Percentiles rank a stretch among this genome's conserved stretches.
Evolutionary conservation across 2,797 vertebrate species (phyloP).

Genomic region (Syndactyla subalaris): DNA sequence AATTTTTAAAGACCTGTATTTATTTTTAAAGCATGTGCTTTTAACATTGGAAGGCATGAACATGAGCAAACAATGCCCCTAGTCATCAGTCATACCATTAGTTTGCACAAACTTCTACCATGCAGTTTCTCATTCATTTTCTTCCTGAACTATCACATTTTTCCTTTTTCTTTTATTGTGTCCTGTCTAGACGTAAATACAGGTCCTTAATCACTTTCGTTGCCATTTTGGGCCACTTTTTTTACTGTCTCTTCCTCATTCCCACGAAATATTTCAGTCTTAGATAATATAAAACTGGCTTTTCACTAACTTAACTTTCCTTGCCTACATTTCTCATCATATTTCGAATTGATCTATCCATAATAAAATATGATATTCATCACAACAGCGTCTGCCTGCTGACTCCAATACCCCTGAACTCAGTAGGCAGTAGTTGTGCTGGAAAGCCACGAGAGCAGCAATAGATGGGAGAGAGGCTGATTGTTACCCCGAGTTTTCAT

Average conservation of each 20-base stretch:
- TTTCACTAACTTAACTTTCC: neutral
- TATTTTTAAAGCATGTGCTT: conserved; percentile 20
- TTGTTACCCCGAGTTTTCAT: neutral
- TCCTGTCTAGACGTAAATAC: neutral
- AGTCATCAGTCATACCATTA: neutral
- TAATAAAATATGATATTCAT: neutral
- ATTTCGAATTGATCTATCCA: neutral
- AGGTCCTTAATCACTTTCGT: neutral
- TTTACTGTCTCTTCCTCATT: neutral
- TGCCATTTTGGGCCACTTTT: neutral
- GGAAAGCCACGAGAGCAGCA: neutral
- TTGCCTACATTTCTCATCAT: neutral
- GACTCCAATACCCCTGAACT: neutral
- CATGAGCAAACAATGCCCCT: neutral
- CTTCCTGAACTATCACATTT: neutral
- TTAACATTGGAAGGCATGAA: neutral
- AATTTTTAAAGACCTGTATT: conserved; percentile 1
- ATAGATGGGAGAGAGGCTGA: neutral
- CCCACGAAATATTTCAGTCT: neutral
- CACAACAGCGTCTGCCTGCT: neutral
- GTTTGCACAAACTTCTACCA: neutral
- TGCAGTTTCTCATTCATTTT: neutral
- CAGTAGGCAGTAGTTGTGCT: neutral
- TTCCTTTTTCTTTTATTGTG: neutral
- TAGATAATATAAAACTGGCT: neutral